Evolutionary conservation across 2,888 invertebrate genomes (phyloP).

Genomic region (Eucera pruinosa): DNA sequence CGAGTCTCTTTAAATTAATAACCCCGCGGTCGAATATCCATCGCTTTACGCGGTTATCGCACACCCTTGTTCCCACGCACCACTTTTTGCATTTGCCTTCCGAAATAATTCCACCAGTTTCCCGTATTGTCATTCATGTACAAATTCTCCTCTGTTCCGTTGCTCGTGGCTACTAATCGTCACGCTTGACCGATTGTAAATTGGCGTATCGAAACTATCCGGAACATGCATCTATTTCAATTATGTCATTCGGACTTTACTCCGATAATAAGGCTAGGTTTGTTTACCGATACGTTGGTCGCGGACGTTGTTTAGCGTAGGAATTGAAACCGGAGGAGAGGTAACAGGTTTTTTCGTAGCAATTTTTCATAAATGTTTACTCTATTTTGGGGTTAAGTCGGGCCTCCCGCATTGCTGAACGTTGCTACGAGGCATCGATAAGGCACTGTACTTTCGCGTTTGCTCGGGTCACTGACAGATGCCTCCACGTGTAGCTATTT

Average conservation of each 20-base stretch:
- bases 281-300: neutral
- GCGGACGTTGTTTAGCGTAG: neutral
- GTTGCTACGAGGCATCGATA: conserved; percentile 58
- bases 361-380: conserved; percentile 64
- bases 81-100: conserved; percentile 48
- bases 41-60: conserved; percentile 38
- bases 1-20: conserved; percentile 45
- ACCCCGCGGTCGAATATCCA: neutral
- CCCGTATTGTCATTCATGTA: conserved; percentile 34
- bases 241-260: conserved; percentile 52
- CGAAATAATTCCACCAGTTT: conserved; percentile 22
- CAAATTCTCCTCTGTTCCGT: neutral
- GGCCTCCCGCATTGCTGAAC: conserved; percentile 65
- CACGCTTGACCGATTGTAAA: conserved; percentile 3
- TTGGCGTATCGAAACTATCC: conserved; percentile 27
- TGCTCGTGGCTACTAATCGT: too few species aligned
- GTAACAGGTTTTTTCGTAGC: neutral
- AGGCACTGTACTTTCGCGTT: conserved; percentile 46
- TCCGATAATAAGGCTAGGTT: neutral
- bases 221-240: conserved; percentile 61
- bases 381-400: conserved; percentile 69
- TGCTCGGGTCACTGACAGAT: conserved; percentile 49
- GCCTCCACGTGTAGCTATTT: conserved; percentile 54
- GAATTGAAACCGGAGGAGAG: neutral
- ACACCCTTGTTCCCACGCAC: conserved; percentile 60